Evolutionary conservation across 2,888 invertebrate genomes (phyloP), one percentile per base, ranked within the genome.

Genomic region (Caenorhabditis wallacei): DNA sequence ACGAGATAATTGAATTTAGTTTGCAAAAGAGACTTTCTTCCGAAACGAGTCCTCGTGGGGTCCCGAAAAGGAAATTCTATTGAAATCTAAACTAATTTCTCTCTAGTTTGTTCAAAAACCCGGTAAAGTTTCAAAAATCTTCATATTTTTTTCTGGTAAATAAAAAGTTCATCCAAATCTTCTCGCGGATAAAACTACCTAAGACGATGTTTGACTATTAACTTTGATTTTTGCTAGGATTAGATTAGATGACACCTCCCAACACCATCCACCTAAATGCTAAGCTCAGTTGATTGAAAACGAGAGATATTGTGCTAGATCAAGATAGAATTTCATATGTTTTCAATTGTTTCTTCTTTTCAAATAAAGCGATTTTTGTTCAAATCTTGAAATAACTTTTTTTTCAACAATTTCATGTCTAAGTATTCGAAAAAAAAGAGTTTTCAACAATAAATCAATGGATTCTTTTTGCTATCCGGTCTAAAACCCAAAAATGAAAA

Each of bases 401-500:
- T 48, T 48, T 48, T 48, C 11, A 26, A 64, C 48, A 51, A 64
- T 48, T 30, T 46, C 43, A 48, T 64, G 30, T 48, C 48, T 26
- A 8, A 51, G 48, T 48, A 26, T 64, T 63, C n/a, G 20, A 43
- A 63, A 51, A 48, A 26, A n/a, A 35, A 35, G 40, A 43, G 1
- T n/a, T 22, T 18, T 18, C 30, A 20, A 64, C 64, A 64, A 64
- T 64, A 64, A 64, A 64, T 64, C 64, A 64, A 20, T 43, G 61
- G 13, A 18, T 48, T 35, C 64, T 64, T 51, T n/a, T 24, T n/a
- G 56, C 26, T 40, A 11, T 26, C 61, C 61, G 10, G 20, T 51
- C 35, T 48, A 46, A 46, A 46, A 46, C 35, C 64, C 48, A 18
- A 71, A 72, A 72, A 72, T 72, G 63, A 74, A 64, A 56, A 74